Conservation (phyloP, 2,797 vertebrate species). For the Borostomias antarcticus region DNA sequence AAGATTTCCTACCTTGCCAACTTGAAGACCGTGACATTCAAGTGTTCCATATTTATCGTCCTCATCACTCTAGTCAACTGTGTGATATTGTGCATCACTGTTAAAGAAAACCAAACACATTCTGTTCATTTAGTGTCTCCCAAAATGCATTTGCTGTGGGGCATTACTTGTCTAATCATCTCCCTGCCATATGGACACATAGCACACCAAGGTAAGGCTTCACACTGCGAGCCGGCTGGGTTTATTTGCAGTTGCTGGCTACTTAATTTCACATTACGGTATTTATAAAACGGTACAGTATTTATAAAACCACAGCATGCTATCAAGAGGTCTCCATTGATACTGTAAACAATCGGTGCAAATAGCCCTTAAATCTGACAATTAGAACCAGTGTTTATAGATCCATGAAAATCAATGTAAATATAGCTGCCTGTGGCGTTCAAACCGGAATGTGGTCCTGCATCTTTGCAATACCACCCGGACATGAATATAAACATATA, state of each 20-base stretch:
- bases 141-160: neutral
- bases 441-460: too few species aligned
- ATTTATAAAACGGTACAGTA: neutral
- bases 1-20: neutral
- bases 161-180: conserved; percentile 17
- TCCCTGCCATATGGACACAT: conserved; percentile 41
- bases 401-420: neutral
- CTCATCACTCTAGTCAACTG: conserved; percentile 38
- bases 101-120: neutral
- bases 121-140: neutral
- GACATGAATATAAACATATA: neutral
- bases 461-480: too few species aligned
- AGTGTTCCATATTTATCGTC: conserved; percentile 28
- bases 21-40: conserved; percentile 39
- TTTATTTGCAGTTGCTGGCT: too few species aligned
- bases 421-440: neutral
- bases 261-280: too few species aligned
- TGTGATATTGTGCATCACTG: conserved; percentile 27
- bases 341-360: neutral
- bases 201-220: conserved; percentile 66
- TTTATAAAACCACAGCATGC: neutral
- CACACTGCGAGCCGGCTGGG: too few species aligned
- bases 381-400: neutral
- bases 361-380: neutral
- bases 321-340: neutral